phyloP scores from a whole-genome alignment of 2,797 vertebrate genomes.

The Salmo trutta region DNA sequence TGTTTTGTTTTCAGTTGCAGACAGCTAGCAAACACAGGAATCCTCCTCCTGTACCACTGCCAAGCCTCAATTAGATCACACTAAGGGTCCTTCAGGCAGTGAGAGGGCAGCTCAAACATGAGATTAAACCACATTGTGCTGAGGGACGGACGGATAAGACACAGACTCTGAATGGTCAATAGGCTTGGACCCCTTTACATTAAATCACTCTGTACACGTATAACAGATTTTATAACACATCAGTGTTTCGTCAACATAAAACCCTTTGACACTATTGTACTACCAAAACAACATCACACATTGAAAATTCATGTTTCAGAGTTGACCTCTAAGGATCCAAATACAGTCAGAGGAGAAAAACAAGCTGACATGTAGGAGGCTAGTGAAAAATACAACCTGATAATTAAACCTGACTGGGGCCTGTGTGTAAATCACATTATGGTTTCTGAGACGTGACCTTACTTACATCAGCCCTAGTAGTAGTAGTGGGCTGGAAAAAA shows the following conservation, averaged over 20 bases:
- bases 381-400: slow-evolving; percentile 39
- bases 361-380: not conserved
- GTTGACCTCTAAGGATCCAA: slow-evolving; percentile 33
- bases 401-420: slow-evolving; percentile 40
- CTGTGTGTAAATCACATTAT: slow-evolving; percentile 59
- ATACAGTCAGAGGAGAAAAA: slow-evolving; percentile 30
- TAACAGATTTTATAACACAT: not conserved
- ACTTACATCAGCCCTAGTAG: slow-evolving; percentile 32
- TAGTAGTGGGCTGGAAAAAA: slow-evolving; percentile 38
- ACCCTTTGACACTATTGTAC: not conserved
- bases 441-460: slow-evolving; percentile 56
- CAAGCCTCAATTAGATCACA: slow-evolving; percentile 45
- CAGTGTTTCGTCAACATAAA: slow-evolving; percentile 11
- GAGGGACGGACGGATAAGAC: slow-evolving; percentile 1
- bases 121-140: slow-evolving; percentile 8
- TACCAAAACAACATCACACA: slow-evolving; percentile 35
- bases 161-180: not conserved
- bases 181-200: slow-evolving; percentile 19
- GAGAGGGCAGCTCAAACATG: slow-evolving; percentile 16
- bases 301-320: slow-evolving; percentile 49
- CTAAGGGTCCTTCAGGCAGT: slow-evolving; percentile 31
- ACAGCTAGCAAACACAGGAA: slow-evolving; percentile 10
- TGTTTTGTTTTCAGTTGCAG: slow-evolving; percentile 48
- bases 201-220: not conserved
- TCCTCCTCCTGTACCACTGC: slow-evolving; percentile 28